phyloP scores from a whole-genome alignment of 2,113 vertebrate genomes.

The Spilogale gracilis region DNA sequence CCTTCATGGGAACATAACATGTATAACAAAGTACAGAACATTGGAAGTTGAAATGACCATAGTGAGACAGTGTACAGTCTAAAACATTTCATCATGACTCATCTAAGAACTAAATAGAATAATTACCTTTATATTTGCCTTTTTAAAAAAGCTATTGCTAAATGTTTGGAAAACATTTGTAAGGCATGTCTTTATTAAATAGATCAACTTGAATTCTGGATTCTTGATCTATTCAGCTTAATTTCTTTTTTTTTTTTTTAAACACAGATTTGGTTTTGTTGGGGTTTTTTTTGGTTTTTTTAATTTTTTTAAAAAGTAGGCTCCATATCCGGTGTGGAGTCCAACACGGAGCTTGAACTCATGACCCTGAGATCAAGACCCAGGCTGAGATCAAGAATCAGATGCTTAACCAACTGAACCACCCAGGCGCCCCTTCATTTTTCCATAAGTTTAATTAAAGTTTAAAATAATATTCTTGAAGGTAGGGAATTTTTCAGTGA shows the following conservation, averaged over 20 bases:
- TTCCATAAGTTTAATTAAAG: conserved; percentile 52
- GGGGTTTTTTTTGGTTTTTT: neutral
- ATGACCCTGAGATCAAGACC: neutral
- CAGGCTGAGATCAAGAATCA: neutral
- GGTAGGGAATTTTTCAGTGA: conserved; percentile 11
- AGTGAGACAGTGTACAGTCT: neutral
- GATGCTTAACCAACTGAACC: neutral
- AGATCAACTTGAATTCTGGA: conserved; percentile 27
- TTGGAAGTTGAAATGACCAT: conserved; percentile 42
- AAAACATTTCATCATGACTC: conserved; percentile 60
- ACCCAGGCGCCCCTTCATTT: neutral
- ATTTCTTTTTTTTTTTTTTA: conserved; percentile 25
- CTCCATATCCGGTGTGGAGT: neutral
- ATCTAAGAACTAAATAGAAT: neutral
- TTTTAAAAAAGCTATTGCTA: conserved; percentile 37
- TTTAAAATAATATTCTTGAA: conserved; percentile 43
- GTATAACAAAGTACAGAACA: conserved; percentile 53
- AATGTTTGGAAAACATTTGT: conserved; percentile 42
- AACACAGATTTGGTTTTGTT: neutral
- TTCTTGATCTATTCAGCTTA: conserved; percentile 22
- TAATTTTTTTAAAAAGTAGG: neutral
- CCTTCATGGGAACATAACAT: conserved; percentile 25
- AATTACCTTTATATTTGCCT: conserved; percentile 1
- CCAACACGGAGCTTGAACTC: neutral
- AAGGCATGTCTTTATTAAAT: conserved; percentile 12